Conservation (phyloP, 2,797 vertebrate genomes). For the Triplophysa yarkandensis region DNA sequence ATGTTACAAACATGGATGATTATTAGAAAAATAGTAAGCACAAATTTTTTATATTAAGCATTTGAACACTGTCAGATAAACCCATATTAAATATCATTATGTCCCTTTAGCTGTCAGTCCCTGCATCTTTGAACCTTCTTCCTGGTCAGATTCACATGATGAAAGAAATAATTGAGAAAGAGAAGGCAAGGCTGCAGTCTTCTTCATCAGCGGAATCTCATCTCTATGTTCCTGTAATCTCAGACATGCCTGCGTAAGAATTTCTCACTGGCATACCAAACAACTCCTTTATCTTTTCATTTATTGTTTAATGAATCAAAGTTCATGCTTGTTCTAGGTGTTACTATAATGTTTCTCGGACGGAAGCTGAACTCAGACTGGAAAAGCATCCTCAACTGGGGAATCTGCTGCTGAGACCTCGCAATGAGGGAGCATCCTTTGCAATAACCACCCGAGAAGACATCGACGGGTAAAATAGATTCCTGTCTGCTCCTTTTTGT, state of each 20-base stretch:
- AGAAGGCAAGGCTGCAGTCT: conserved; percentile 63
- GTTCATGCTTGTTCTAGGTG: conserved; percentile 68
- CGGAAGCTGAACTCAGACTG: conserved; percentile 79
- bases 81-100: neutral
- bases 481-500: neutral
- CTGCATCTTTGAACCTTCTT: conserved; percentile 76
- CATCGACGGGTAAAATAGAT: conserved; percentile 66
- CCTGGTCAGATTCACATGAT: conserved; percentile 82
- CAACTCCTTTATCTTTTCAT: neutral
- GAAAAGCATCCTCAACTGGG: conserved; percentile 72
- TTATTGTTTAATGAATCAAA: neutral
- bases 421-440: conserved; percentile 62
- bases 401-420: conserved; percentile 80
- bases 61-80: too few relatives aligned
- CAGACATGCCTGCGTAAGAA: conserved; percentile 73
- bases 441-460: conserved; percentile 79
- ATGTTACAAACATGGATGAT: too few relatives aligned
- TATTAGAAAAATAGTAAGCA: too few relatives aligned
- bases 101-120: conserved; percentile 73
- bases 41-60: too few relatives aligned
- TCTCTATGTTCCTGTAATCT: conserved; percentile 22
- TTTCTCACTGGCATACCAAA: neutral
- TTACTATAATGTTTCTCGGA: conserved; percentile 73
- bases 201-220: neutral
- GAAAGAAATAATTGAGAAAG: conserved; percentile 71